Evolutionary conservation across 2,888 invertebrate genomes (phyloP).

Genomic region (Odontocerum albicorne): DNA sequence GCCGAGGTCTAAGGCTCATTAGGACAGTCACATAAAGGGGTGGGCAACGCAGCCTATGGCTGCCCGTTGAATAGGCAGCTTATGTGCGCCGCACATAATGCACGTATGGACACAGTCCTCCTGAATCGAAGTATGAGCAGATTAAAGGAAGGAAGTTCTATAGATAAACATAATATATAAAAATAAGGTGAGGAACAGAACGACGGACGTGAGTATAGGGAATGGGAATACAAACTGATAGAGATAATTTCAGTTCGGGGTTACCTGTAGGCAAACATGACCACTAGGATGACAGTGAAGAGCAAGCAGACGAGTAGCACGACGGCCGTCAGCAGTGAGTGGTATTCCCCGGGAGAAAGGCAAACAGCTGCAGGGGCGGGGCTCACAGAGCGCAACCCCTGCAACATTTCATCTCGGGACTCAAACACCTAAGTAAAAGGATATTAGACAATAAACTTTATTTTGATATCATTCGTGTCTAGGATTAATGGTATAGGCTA

Average conservation of each 20-base stretch:
- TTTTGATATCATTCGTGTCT: too few species aligned
- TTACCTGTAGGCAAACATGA: slow-evolving; percentile 76
- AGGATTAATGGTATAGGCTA: too few species aligned
- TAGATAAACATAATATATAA: background rate
- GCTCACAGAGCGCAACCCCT: slow-evolving; percentile 67
- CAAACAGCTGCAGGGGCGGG: slow-evolving; percentile 73
- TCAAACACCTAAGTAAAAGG: slow-evolving; percentile 92
- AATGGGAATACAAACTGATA: background rate
- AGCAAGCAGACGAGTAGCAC: slow-evolving; percentile 74
- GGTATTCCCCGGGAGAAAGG: slow-evolving; percentile 80
- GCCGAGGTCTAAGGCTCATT: too few species aligned
- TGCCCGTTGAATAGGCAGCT: too few species aligned
- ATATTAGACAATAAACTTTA: too few species aligned
- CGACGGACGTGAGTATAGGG: background rate
- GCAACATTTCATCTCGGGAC: slow-evolving; percentile 70
- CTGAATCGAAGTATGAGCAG: too few species aligned
- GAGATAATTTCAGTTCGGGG: too few species aligned
- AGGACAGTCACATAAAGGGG: too few species aligned
- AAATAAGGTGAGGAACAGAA: background rate
- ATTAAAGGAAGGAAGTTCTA: background rate
- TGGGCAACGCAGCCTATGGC: too few species aligned
- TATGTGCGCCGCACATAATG: too few species aligned
- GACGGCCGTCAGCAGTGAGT: slow-evolving; percentile 79
- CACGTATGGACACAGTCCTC: too few species aligned
- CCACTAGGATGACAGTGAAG: slow-evolving; percentile 71